phyloP scores from a whole-genome alignment of 2,888 invertebrate species.

The Deroplatys truncata region DNA sequence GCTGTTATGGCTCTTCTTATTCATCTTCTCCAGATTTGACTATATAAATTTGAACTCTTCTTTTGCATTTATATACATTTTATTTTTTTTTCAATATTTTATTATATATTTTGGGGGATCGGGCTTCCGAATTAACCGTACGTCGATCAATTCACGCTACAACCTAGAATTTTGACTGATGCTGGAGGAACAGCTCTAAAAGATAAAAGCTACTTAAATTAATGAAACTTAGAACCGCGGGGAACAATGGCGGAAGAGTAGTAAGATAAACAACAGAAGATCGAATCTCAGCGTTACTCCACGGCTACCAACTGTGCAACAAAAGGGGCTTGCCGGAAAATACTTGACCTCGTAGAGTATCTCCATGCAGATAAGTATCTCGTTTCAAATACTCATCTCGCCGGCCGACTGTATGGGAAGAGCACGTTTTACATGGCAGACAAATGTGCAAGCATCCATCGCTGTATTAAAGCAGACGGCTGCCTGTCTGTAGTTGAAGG shows the following conservation, averaged over 20 bases:
- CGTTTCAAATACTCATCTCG: background rate
- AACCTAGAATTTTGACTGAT: no score
- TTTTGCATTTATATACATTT: no score
- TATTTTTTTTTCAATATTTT: no score
- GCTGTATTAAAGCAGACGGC: background rate
- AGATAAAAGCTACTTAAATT: background rate
- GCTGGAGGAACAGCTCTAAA: background rate
- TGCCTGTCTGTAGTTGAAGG: no score
- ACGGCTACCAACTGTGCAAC: background rate
- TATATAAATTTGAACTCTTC: no score
- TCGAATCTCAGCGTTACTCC: background rate
- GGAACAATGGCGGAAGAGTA: background rate
- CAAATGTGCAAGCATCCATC: background rate
- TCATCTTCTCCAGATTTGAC: no score
- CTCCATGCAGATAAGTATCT: background rate
- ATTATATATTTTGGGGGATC: no score
- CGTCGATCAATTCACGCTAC: no score
- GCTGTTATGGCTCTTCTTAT: no score
- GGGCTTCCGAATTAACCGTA: no score
- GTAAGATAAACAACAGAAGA: background rate
- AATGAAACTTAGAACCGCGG: background rate
- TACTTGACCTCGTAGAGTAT: background rate
- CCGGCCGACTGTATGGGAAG: background rate
- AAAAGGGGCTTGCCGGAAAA: background rate
- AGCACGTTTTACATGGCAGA: background rate